A percentile compares a stretch with the other conserved stretches of the same genome.
Conservation (phyloP, 1,140 invertebrate species). For the Drosophila ercepeae region DNA sequence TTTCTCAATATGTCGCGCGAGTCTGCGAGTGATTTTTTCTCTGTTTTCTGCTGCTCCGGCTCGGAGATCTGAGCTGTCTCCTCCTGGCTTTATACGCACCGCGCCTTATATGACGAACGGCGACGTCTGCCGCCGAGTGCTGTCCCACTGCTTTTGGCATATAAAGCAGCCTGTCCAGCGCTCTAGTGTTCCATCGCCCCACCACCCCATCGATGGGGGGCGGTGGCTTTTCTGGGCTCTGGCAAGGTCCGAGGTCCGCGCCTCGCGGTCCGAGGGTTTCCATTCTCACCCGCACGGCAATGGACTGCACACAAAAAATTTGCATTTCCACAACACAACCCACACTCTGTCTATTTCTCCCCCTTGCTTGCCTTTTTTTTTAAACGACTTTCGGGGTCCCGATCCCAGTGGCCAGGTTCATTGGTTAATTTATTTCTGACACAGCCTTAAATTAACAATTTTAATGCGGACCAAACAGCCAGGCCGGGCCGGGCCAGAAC, state of each 20-base stretch:
- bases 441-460: conserved; percentile 79
- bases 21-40: conserved; percentile 77
- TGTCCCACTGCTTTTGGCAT: conserved; percentile 62
- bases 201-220: neutral
- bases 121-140: conserved; percentile 52
- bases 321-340: neutral
- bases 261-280: neutral
- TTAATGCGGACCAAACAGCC: conserved; percentile 58
- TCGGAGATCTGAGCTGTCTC: conserved; percentile 20
- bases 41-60: conserved; percentile 38
- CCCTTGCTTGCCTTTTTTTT: neutral
- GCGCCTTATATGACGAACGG: conserved; percentile 74
- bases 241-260: neutral
- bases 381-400: conserved; percentile 17
- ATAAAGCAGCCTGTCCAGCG: conserved; percentile 56
- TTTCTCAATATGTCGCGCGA: conserved; percentile 83
- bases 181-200: neutral
- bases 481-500: conserved; percentile 21
- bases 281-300: conserved; percentile 28
- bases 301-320: conserved; percentile 2
- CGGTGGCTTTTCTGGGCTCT: neutral
- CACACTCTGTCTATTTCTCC: neutral
- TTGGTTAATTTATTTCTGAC: conserved; percentile 76
- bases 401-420: conserved; percentile 41
- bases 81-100: conserved; percentile 77